Conservation (phyloP, 2,888 invertebrate species). For the Xanthostigma xanthostigma region DNA sequence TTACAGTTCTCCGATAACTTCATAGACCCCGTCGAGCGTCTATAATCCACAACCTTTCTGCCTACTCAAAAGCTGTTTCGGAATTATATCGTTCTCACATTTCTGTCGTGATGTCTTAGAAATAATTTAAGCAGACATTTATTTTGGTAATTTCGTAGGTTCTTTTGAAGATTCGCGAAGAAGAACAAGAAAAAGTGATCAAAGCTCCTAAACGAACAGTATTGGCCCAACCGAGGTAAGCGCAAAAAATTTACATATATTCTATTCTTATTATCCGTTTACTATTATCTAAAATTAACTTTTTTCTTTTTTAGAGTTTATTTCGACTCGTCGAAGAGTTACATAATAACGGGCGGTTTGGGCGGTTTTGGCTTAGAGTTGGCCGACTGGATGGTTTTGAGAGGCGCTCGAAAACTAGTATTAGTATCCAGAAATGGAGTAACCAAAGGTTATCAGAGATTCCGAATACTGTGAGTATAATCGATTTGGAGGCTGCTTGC, state of each 20-base stretch:
- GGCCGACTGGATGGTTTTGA: conserved; percentile 68
- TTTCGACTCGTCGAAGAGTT: conserved; percentile 33
- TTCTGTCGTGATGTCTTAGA: too few relatives aligned
- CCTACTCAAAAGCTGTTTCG: too few relatives aligned
- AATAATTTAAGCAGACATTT: too few relatives aligned
- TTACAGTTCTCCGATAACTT: too few relatives aligned
- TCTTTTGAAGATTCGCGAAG: conserved; percentile 25
- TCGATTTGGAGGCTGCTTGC: conserved; percentile 7
- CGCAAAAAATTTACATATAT: not conserved
- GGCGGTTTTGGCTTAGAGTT: conserved; percentile 89
- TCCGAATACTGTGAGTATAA: conserved; percentile 45
- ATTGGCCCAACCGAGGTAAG: conserved; percentile 29
- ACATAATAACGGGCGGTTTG: conserved; percentile 63
- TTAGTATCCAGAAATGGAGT: conserved; percentile 70
- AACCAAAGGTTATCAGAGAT: conserved; percentile 66
- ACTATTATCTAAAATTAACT: too few relatives aligned
- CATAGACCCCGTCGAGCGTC: too few relatives aligned
- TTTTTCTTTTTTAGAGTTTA: conserved; percentile 27
- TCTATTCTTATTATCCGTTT: too few relatives aligned
- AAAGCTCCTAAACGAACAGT: conserved; percentile 22
- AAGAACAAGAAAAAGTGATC: conserved; percentile 22
- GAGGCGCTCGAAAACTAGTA: conserved; percentile 66
- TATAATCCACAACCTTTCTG: too few relatives aligned
- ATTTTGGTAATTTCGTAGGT: conserved; percentile 14
- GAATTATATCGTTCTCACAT: not conserved